These are phyloP conservation scores for Phengaris alcon DNA, from an alignment of 2,888 invertebrate genomes.

Conservation along the genomic window DNA sequence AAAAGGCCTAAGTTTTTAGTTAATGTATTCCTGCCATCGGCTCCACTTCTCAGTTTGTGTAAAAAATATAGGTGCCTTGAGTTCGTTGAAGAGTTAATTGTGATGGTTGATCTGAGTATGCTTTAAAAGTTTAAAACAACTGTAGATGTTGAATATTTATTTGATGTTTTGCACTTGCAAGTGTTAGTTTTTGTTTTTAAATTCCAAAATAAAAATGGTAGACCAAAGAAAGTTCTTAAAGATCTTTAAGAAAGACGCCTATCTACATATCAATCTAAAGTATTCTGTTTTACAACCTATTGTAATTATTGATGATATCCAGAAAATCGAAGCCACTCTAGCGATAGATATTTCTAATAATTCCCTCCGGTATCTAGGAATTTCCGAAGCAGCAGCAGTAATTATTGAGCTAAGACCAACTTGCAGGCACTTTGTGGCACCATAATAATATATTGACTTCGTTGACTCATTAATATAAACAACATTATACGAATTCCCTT, in stretches of 20 bases:
- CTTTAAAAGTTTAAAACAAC: too few species aligned
- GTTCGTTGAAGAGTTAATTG: too few species aligned
- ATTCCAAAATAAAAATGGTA: too few species aligned
- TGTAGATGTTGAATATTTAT: too few species aligned
- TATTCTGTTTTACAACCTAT: too few species aligned
- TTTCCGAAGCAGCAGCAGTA: neutral
- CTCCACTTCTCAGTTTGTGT: neutral
- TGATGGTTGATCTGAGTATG: too few species aligned
- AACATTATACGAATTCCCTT: conserved; percentile 22
- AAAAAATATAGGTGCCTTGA: neutral
- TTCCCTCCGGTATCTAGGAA: conserved; percentile 29
- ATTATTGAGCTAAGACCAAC: conserved; percentile 22
- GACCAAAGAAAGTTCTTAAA: too few species aligned
- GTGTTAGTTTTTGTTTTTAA: too few species aligned
- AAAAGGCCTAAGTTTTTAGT: too few species aligned
- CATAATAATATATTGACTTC: conserved; percentile 18
- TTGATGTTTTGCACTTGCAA: too few species aligned
- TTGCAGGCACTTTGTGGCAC: conserved; percentile 9
- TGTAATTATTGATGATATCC: neutral
- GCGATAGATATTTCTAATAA: neutral
- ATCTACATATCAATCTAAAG: too few species aligned
- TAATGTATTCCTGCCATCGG: conserved; percentile 11
- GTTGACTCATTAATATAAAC: conserved; percentile 12
- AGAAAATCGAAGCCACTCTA: neutral
- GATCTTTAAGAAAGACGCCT: too few species aligned